These are phyloP conservation scores for Acropora tenuis DNA, from an alignment of 64 coral and sea anemone genomes.

Conservation along the genomic window DNA sequence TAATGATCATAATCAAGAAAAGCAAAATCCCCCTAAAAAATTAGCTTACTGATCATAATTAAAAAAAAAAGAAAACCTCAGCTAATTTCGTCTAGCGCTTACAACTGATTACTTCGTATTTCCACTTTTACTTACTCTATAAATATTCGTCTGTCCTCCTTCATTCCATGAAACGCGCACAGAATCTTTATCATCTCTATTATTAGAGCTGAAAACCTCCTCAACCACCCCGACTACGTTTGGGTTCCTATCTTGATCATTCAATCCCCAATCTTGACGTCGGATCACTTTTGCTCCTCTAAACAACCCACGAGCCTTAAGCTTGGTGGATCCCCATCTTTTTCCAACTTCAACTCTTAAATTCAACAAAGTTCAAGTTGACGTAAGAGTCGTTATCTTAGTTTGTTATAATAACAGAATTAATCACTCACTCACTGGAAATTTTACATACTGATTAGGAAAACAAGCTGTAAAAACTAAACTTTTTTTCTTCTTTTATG, in stretches of 20 bases:
- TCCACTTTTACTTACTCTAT: constrained; percentile 62
- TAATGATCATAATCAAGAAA: too few relatives aligned
- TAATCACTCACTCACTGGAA: too few relatives aligned
- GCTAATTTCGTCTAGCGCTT: too few relatives aligned
- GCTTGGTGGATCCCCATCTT: constrained; percentile 54
- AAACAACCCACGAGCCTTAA: constrained; percentile 58
- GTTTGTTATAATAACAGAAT: too few relatives aligned
- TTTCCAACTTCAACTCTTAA: constrained; percentile 44
- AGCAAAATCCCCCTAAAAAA: too few relatives aligned
- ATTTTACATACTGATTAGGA: too few relatives aligned
- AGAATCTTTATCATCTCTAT: background rate
- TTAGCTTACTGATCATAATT: too few relatives aligned
- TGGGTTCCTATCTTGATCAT: constrained; percentile 53
- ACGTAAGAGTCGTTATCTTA: too few relatives aligned
- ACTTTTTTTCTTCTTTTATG: too few relatives aligned
- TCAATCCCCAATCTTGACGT: constrained; percentile 73
- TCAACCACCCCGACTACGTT: constrained; percentile 45
- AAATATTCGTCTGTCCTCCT: constrained; percentile 15
- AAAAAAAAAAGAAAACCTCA: too few relatives aligned
- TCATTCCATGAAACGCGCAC: constrained; percentile 56
- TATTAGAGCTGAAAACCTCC: constrained; percentile 37
- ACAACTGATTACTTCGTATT: background rate
- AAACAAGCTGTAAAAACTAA: too few relatives aligned
- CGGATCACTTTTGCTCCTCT: constrained; percentile 57
- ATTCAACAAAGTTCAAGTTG: too few relatives aligned